Conservation (phyloP, 1,140 invertebrate genomes). For the Parasteatoda tepidariorum region DNA sequence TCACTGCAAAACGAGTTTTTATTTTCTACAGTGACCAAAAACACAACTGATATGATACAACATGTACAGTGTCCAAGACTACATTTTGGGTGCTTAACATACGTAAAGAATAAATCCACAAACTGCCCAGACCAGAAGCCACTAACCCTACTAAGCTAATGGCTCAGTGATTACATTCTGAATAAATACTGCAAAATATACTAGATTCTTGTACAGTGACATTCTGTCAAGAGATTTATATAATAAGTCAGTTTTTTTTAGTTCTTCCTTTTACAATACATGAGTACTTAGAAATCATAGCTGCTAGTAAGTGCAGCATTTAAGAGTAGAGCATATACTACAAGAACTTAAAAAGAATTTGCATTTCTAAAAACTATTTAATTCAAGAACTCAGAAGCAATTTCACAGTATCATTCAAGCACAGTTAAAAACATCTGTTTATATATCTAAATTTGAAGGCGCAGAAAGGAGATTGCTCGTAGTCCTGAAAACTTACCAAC, state of each 20-base stretch:
- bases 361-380: background rate
- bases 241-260: no score
- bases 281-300: no score
- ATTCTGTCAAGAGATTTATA: no score
- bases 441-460: background rate
- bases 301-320: no score
- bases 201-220: background rate
- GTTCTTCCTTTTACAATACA: no score
- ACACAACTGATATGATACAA: slow-evolving; percentile 61
- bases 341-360: background rate
- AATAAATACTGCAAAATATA: background rate
- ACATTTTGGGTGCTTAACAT: slow-evolving; percentile 49
- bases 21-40: slow-evolving; percentile 59
- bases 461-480: slow-evolving; percentile 17
- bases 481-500: no score
- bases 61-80: slow-evolving; percentile 60
- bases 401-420: background rate
- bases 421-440: background rate
- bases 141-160: slow-evolving; percentile 16
- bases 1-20: slow-evolving; percentile 59
- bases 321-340: no score
- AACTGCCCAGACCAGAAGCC: slow-evolving; percentile 56
- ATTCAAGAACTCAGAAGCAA: background rate
- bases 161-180: background rate
- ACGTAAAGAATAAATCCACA: slow-evolving; percentile 58